phyloP scores from a whole-genome alignment of 2,888 invertebrate species.

The Antheraea yamamai region DNA sequence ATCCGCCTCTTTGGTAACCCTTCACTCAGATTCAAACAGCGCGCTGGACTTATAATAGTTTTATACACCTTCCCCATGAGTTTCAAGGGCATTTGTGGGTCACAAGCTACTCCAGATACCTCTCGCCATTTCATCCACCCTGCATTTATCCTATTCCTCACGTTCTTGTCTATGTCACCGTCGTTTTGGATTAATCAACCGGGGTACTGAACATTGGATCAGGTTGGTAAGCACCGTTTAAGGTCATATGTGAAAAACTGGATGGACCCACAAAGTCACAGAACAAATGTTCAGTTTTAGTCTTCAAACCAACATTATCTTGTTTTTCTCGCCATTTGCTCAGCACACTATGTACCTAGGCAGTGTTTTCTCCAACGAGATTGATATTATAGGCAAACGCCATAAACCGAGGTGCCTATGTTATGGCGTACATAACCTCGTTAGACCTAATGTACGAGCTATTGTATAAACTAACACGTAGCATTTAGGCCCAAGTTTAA shows the following conservation, averaged over 20 bases:
- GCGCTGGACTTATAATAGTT: too few species aligned
- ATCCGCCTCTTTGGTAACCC: too few species aligned
- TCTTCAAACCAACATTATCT: neutral
- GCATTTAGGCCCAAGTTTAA: too few species aligned
- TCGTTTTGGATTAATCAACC: neutral
- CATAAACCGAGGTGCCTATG: neutral
- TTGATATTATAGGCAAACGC: neutral
- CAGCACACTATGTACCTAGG: neutral
- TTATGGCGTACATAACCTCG: neutral
- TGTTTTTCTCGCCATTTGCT: neutral
- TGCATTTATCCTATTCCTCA: too few species aligned
- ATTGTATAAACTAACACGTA: too few species aligned
- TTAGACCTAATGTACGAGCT: too few species aligned
- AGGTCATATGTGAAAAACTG: neutral
- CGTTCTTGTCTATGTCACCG: too few species aligned
- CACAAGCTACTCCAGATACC: too few species aligned
- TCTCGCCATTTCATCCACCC: too few species aligned
- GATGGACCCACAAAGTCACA: neutral
- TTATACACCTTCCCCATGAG: too few species aligned
- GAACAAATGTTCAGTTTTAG: neutral
- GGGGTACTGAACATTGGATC: neutral
- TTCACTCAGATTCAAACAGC: too few species aligned
- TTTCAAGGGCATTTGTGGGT: too few species aligned
- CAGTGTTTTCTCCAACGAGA: neutral
- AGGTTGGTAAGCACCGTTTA: neutral